phyloP scores from a whole-genome alignment of 2,888 invertebrate genomes.

The Diplazon laetatorius region DNA sequence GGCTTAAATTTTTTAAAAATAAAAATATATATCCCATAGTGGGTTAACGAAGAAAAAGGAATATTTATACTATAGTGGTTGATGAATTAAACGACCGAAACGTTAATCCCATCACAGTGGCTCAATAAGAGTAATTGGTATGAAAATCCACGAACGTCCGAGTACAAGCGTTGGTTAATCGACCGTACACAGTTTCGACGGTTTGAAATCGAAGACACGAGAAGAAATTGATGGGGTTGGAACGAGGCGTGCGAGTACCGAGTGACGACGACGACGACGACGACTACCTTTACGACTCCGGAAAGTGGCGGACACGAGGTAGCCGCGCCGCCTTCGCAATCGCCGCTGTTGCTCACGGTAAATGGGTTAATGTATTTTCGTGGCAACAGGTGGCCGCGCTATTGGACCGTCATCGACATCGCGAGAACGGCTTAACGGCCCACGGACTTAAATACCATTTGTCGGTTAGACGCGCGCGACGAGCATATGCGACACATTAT shows the following conservation, averaged over 20 bases:
- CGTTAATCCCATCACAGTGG: too few relatives aligned
- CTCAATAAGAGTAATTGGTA: background rate
- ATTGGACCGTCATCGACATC: constrained; percentile 78
- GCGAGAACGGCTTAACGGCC: constrained; percentile 76
- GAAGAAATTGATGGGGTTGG: constrained; percentile 52
- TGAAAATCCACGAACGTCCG: background rate
- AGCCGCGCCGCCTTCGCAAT: constrained; percentile 10
- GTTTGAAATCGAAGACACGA: constrained; percentile 33
- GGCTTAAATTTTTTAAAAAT: too few relatives aligned
- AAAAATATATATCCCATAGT: too few relatives aligned
- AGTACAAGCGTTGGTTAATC: background rate
- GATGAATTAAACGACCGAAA: too few relatives aligned
- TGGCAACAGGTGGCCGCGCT: constrained; percentile 81
- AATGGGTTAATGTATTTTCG: constrained; percentile 81
- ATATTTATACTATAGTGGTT: too few relatives aligned
- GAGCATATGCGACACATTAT: background rate
- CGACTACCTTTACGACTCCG: constrained; percentile 54
- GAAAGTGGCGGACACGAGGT: constrained; percentile 49
- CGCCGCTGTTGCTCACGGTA: constrained; percentile 69
- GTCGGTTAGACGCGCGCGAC: constrained; percentile 30
- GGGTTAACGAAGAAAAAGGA: too few relatives aligned
- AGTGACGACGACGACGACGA: constrained; percentile 55
- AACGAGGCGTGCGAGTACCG: constrained; percentile 35
- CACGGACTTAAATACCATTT: constrained; percentile 72
- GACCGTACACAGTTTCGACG: background rate